Evolutionary conservation across 1,140 invertebrate species (phyloP).

Genomic region (Pogonomyrmex californicus): DNA sequence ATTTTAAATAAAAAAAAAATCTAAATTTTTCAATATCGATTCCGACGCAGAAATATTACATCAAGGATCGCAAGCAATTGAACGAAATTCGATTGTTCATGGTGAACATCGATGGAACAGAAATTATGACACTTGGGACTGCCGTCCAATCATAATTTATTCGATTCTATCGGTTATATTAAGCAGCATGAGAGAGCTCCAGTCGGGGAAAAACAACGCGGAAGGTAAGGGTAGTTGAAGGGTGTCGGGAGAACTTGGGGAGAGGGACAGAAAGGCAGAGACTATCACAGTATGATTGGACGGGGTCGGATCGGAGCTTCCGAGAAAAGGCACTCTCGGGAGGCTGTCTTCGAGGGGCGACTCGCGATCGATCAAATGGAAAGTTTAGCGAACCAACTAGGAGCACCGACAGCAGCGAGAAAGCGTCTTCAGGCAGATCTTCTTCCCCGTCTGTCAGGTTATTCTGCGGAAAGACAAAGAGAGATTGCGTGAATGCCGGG

Average conservation of each 20-base stretch:
- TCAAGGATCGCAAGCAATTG: background rate
- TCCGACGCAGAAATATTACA: background rate
- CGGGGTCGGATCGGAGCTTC: slow-evolving; percentile 66
- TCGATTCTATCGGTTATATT: slow-evolving; percentile 54
- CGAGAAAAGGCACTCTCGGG: slow-evolving; percentile 54
- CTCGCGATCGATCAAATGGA: slow-evolving; percentile 76
- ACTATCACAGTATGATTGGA: slow-evolving; percentile 52
- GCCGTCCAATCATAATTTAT: slow-evolving; percentile 56
- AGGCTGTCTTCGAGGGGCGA: slow-evolving; percentile 74
- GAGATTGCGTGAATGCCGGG: background rate
- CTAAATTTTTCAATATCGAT: background rate
- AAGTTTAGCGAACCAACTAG: slow-evolving; percentile 90
- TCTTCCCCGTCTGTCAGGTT: slow-evolving; percentile 87
- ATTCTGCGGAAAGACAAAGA: slow-evolving; percentile 78
- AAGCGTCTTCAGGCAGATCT: slow-evolving; percentile 90
- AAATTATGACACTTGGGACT: slow-evolving; percentile 45
- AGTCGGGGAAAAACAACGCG: background rate
- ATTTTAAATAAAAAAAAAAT: slow-evolving; percentile 1
- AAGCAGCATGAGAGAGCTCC: background rate
- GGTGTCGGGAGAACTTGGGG: background rate
- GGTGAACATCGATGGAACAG: background rate
- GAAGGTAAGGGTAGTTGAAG: background rate
- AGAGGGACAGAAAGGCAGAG: background rate
- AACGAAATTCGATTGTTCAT: background rate
- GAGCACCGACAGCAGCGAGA: slow-evolving; percentile 91